phyloP scores from a whole-genome alignment of 2,113 vertebrate genomes.

The Nipponia nippon region DNA sequence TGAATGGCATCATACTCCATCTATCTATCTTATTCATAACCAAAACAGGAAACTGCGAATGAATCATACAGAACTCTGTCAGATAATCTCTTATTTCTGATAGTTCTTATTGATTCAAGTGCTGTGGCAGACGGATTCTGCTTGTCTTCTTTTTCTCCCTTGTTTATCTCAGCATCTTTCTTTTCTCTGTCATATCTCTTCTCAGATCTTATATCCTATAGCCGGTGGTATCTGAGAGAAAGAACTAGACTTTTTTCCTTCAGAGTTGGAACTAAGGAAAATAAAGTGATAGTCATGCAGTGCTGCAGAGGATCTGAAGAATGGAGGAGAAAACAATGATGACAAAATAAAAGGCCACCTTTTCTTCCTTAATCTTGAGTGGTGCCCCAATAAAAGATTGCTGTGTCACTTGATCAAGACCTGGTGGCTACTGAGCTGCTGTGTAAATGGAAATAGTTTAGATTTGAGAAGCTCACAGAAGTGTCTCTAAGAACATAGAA shows the following conservation, averaged over 20 bases:
- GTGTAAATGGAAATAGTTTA: neutral
- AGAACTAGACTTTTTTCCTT: neutral
- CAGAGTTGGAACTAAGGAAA: neutral
- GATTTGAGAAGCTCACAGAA: neutral
- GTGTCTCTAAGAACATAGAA: neutral
- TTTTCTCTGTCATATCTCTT: neutral
- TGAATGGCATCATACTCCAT: neutral
- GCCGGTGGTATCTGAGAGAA: neutral
- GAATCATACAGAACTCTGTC: neutral
- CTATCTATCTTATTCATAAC: neutral
- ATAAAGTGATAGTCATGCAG: neutral
- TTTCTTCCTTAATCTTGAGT: neutral
- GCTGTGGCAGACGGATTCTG: neutral
- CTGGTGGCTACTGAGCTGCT: neutral
- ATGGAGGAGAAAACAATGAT: neutral
- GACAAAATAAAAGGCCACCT: neutral
- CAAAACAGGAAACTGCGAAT: neutral
- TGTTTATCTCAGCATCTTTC: neutral
- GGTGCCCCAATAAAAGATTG: accelerated
- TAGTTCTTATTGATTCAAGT: neutral
- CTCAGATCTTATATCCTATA: neutral
- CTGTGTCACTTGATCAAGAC: neutral
- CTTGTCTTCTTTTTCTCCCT: neutral
- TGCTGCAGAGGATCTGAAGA: neutral
- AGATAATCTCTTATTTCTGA: neutral